A percentile compares a stretch with the other conserved stretches of the same genome.
phyloP scores from a whole-genome alignment of 1,140 invertebrate genomes.

The Anthonomus grandis region DNA sequence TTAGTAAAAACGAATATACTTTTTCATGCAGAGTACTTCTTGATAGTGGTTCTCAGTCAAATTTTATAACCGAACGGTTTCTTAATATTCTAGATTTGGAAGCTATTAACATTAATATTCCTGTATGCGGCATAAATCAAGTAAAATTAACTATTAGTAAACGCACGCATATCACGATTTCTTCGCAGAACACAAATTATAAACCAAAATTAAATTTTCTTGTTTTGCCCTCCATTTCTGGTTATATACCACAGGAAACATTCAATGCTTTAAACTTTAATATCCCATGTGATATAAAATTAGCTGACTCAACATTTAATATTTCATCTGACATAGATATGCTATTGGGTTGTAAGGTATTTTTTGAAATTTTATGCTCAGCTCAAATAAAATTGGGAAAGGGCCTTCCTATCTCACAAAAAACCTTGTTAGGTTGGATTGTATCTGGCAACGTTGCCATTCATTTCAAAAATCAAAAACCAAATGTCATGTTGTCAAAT shows the following conservation, averaged over 20 bases:
- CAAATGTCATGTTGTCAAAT: no score
- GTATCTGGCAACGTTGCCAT: conserved; percentile 29
- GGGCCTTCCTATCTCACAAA: not conserved
- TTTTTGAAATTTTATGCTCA: not conserved
- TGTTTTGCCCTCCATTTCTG: not conserved
- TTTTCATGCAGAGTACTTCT: not conserved
- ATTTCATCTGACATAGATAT: not conserved
- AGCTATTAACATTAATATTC: not conserved
- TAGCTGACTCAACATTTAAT: conserved; percentile 2
- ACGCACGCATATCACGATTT: not conserved
- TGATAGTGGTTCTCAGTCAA: not conserved
- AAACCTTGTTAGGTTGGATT: conserved; percentile 9
- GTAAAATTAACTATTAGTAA: not conserved
- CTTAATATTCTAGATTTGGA: not conserved
- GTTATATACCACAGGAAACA: not conserved
- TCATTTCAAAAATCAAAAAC: no score
- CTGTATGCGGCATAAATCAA: not conserved
- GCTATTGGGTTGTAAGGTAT: not conserved
- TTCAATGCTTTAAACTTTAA: not conserved
- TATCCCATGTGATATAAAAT: not conserved
- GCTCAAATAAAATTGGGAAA: conserved; percentile 6
- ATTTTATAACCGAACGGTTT: not conserved
- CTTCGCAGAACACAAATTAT: not conserved
- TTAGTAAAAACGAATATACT: not conserved
- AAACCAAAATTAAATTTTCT: conserved; percentile 1